phyloP scores from a whole-genome alignment of 2,888 invertebrate genomes.

The Tetropium fuscum region DNA sequence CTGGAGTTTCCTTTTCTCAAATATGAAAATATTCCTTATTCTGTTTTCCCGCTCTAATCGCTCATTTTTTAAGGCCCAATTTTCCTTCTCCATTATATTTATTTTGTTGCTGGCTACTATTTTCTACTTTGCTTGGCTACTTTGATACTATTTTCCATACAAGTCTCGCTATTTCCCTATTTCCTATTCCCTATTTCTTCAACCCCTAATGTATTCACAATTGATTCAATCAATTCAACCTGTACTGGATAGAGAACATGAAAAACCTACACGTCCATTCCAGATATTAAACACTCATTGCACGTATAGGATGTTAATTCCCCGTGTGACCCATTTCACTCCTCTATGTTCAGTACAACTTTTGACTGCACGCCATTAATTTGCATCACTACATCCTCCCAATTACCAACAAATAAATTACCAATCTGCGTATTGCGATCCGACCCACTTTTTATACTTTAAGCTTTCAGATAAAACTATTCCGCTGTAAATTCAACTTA shows the following conservation, averaged over 20 bases:
- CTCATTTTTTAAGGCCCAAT: too few relatives aligned
- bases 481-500: conserved; percentile 1
- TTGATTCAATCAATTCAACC: background rate
- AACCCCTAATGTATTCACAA: too few relatives aligned
- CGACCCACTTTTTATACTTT: background rate
- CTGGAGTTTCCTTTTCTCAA: too few relatives aligned
- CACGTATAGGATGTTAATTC: conserved; percentile 2
- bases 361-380: conserved; percentile 19
- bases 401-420: conserved; percentile 18
- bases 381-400: conserved; percentile 17
- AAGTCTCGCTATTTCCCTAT: too few relatives aligned
- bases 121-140: too few relatives aligned
- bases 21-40: too few relatives aligned
- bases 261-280: background rate
- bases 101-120: too few relatives aligned
- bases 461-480: background rate
- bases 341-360: conserved; percentile 11
- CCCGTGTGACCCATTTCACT: conserved; percentile 6
- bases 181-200: too few relatives aligned
- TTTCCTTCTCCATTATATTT: too few relatives aligned
- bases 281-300: background rate
- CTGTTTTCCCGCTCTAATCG: too few relatives aligned
- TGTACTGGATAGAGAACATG: background rate
- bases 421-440: background rate
- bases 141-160: too few relatives aligned